A percentile compares a stretch with the other conserved stretches of the same genome.
Evolutionary conservation across 2,113 vertebrate species (phyloP).

Genomic region (Arizona elegans): DNA sequence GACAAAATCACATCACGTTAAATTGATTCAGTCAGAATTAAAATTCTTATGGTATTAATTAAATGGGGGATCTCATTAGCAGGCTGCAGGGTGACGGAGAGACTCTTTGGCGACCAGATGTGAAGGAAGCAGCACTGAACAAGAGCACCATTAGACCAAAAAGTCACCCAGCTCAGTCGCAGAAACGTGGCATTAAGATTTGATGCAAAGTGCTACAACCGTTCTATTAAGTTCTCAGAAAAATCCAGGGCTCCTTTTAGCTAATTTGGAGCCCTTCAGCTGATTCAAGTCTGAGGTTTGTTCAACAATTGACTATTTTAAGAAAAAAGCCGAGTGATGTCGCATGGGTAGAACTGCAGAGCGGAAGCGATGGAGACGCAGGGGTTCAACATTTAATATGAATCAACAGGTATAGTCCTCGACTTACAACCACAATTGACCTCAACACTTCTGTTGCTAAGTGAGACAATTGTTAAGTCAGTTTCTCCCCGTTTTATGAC

Average conservation of each 20-base stretch:
- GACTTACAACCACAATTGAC: background rate
- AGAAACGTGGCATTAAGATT: conserved; percentile 52
- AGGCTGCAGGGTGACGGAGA: conserved; percentile 86
- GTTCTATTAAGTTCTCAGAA: conserved; percentile 45
- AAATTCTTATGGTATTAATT: conserved; percentile 99
- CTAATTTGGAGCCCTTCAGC: conserved; percentile 67
- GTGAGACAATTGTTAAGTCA: too few species aligned
- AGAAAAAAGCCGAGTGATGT: conserved; percentile 2
- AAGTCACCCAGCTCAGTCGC: conserved; percentile 34
- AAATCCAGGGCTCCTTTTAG: conserved; percentile 62
- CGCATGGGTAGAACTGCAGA: background rate
- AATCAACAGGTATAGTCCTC: background rate
- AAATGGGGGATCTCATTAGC: conserved; percentile 99
- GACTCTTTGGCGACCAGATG: conserved; percentile 97
- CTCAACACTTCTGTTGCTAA: background rate
- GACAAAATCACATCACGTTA: conserved; percentile 99
- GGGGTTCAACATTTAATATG: too few species aligned
- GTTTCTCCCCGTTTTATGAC: background rate
- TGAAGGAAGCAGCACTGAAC: conserved; percentile 81
- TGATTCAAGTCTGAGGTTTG: conserved; percentile 50
- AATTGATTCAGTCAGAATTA: conserved; percentile 99
- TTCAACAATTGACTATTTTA: background rate
- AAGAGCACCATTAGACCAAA: conserved; percentile 73
- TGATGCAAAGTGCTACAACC: conserved; percentile 25
- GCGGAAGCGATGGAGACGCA: background rate